A percentile compares a stretch with the other conserved stretches of the same genome.
phyloP scores from a whole-genome alignment of 2,888 invertebrate genomes.

The Eulithis prunata region DNA sequence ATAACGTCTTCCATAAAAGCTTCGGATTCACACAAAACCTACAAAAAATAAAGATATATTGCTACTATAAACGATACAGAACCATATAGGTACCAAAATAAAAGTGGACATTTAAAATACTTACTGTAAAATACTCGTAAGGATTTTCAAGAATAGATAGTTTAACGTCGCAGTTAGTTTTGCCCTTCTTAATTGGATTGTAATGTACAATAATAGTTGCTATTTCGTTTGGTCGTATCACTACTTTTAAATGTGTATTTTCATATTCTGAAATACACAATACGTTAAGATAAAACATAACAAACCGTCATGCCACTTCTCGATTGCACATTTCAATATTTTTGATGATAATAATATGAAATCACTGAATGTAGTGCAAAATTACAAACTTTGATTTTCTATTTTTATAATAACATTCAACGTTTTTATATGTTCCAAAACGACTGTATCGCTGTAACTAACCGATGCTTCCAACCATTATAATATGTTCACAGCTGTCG shows the following conservation, averaged over 20 bases:
- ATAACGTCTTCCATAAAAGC: constrained; percentile 79
- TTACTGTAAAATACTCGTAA: constrained; percentile 73
- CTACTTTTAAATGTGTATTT: constrained; percentile 53
- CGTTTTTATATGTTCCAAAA: too few species aligned
- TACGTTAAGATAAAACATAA: not conserved
- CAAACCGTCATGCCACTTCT: too few species aligned
- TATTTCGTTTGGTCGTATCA: constrained; percentile 58
- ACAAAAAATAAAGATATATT: constrained; percentile 14
- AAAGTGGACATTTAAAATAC: constrained; percentile 1
- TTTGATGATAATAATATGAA: too few species aligned
- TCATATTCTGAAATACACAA: constrained; percentile 53
- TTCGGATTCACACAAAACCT: constrained; percentile 76
- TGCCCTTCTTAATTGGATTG: constrained; percentile 68
- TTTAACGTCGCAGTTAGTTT: constrained; percentile 65
- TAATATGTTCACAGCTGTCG: constrained; percentile 50
- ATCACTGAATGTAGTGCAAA: too few species aligned
- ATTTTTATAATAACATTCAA: too few species aligned
- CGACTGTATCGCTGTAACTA: constrained; percentile 21
- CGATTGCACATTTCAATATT: too few species aligned
- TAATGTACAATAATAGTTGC: constrained; percentile 60
- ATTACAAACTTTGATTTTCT: too few species aligned
- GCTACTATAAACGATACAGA: not conserved
- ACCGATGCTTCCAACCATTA: constrained; percentile 57
- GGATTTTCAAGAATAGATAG: constrained; percentile 70
- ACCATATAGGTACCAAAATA: not conserved